Percentiles rank a stretch among this genome's conserved stretches.
Evolutionary conservation across 2,113 vertebrate species (phyloP).

Genomic region (Entomyzon cyanotis): DNA sequence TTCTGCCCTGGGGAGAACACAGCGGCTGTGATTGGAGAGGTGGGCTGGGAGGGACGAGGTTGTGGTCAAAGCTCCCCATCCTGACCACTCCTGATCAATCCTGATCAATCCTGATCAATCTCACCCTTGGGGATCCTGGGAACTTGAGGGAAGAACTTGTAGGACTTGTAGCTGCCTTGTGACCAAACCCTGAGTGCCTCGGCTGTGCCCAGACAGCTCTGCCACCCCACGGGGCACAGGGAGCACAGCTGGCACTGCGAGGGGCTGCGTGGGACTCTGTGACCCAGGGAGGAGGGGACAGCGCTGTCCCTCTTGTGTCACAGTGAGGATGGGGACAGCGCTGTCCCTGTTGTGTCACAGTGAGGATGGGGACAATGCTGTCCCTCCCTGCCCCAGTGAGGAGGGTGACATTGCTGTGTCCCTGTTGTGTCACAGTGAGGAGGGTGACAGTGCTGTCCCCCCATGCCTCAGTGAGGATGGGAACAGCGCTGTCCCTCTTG

Average conservation of each 20-base stretch:
- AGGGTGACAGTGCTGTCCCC: not conserved
- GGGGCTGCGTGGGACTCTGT: accelerated
- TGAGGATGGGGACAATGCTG: too few species aligned
- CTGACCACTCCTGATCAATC: too few species aligned
- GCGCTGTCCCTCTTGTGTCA: not conserved
- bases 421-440: too few species aligned
- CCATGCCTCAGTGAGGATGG: not conserved
- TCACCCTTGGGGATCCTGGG: not conserved
- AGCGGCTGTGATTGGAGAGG: accelerated
- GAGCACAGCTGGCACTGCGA: not conserved
- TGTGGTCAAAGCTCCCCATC: not conserved
- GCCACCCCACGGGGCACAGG: accelerated
- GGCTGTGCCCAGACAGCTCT: accelerated
- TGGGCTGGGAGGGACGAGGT: accelerated
- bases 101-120: too few species aligned
- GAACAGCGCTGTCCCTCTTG: not conserved
- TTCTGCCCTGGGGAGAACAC: not conserved
- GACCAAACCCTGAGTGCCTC: not conserved
- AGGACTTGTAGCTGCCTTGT: not conserved
- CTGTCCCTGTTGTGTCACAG: too few species aligned
- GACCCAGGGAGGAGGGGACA: not conserved
- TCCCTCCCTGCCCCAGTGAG: too few species aligned
- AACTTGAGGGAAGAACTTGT: accelerated
- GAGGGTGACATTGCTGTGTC: not conserved
- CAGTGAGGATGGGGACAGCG: not conserved